Evolutionary conservation across 53 echinoderm and acorn worm species (phyloP).

Genomic region (Pentamera pediparva): DNA sequence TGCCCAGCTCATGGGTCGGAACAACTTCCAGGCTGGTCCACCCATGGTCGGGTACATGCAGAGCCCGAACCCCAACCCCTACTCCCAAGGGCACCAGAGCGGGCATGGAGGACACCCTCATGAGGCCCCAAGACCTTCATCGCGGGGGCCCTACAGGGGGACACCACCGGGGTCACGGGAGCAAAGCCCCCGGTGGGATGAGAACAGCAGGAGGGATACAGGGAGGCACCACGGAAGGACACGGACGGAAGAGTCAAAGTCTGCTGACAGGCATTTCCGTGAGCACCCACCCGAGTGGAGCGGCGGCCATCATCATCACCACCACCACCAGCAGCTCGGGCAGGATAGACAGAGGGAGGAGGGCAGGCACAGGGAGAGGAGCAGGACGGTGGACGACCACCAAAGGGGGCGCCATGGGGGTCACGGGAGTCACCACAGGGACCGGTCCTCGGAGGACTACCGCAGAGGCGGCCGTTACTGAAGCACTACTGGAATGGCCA

Average conservation of each 20-base stretch:
- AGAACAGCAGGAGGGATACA: background rate
- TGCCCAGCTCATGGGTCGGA: background rate
- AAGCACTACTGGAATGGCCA: background rate
- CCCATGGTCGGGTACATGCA: background rate
- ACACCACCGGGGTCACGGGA: constrained; percentile 1
- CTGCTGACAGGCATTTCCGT: background rate
- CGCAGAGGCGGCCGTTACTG: background rate
- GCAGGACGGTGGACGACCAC: constrained; percentile 11
- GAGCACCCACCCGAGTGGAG: background rate
- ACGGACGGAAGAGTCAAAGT: background rate
- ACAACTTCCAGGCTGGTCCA: background rate
- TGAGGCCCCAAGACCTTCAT: background rate
- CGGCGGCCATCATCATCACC: background rate
- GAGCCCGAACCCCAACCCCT: background rate
- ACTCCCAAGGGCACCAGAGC: background rate
- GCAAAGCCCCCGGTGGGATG: background rate
- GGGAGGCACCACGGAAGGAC: background rate
- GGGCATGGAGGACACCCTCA: background rate
- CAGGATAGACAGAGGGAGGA: constrained; percentile 7
- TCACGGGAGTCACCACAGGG: background rate
- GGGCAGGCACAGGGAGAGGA: background rate
- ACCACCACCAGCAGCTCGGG: background rate
- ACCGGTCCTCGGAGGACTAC: background rate
- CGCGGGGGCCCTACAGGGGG: constrained; percentile 1
- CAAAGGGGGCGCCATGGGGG: constrained; percentile 6